A percentile compares a stretch with the other conserved stretches of the same genome.
These are phyloP conservation scores for Xylophagus ater DNA, from an alignment of 2,888 invertebrate species.

Conservation along the genomic window DNA sequence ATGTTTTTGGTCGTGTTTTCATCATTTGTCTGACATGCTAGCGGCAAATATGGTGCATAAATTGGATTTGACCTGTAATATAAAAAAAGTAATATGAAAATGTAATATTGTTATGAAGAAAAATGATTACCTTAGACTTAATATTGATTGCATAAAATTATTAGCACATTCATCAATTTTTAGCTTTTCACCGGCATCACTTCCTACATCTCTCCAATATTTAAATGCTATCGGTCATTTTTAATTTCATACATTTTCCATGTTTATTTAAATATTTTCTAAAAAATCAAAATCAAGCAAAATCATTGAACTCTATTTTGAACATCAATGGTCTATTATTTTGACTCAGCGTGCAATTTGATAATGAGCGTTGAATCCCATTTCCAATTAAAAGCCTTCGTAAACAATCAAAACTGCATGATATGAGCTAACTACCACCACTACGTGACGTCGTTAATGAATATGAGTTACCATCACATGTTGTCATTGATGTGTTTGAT, in stretches of 20 bases:
- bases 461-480: too few species aligned
- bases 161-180: slow-evolving; percentile 9
- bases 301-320: not conserved
- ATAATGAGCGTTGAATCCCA: too few species aligned
- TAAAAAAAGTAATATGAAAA: not conserved
- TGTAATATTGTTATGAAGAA: not conserved
- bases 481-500: too few species aligned
- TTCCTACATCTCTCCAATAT: slow-evolving; percentile 7
- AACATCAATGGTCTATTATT: too few species aligned
- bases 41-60: slow-evolving; percentile 9
- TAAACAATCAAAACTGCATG: slow-evolving; percentile 5
- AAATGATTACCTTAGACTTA: slow-evolving; percentile 3
- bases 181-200: slow-evolving; percentile 3
- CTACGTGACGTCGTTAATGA: too few species aligned
- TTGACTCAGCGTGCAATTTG: too few species aligned
- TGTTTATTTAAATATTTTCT: slow-evolving; percentile 11
- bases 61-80: slow-evolving; percentile 4
- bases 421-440: too few species aligned
- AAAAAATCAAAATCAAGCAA: slow-evolving; percentile 4
- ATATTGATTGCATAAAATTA: slow-evolving; percentile 7
- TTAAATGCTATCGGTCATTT: slow-evolving; percentile 7
- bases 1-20: slow-evolving; percentile 6
- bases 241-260: not conserved
- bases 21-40: not conserved
- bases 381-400: not conserved